phyloP scores from a whole-genome alignment of 1,140 invertebrate genomes.

The Ostrea edulis region DNA sequence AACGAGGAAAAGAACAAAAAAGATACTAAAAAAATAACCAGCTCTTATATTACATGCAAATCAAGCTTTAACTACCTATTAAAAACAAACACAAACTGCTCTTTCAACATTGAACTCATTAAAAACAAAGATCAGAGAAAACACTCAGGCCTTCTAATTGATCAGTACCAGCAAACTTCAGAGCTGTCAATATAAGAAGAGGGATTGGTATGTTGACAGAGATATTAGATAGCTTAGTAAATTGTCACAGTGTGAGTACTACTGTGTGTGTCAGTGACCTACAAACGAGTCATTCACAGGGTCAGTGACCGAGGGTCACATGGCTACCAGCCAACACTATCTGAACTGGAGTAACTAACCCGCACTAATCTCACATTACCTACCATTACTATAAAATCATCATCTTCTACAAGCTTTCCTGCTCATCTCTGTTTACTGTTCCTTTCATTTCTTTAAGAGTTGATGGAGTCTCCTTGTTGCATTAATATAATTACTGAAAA shows the following conservation, averaged over 20 bases:
- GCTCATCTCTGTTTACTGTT: neutral
- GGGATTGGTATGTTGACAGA: no score
- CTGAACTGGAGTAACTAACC: neutral
- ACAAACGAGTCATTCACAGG: neutral
- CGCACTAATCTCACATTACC: neutral
- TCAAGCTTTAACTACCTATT: no score
- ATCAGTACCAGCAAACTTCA: no score
- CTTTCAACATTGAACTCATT: no score
- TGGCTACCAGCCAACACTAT: slow-evolving; percentile 15
- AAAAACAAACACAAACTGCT: no score
- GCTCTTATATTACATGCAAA: no score
- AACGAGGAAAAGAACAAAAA: no score
- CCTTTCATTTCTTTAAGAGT: neutral
- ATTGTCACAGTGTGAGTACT: neutral
- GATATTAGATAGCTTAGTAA: no score
- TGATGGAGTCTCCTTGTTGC: neutral
- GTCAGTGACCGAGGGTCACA: neutral
- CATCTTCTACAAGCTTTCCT: neutral
- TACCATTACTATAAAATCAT: neutral
- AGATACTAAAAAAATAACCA: no score
- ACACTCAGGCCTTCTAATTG: no score
- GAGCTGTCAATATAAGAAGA: no score
- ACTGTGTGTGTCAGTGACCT: slow-evolving; percentile 14
- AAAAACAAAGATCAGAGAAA: no score
- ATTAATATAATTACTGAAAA: neutral